phyloP scores from a whole-genome alignment of 2,888 invertebrate species.

The Poecilus cupreus region DNA sequence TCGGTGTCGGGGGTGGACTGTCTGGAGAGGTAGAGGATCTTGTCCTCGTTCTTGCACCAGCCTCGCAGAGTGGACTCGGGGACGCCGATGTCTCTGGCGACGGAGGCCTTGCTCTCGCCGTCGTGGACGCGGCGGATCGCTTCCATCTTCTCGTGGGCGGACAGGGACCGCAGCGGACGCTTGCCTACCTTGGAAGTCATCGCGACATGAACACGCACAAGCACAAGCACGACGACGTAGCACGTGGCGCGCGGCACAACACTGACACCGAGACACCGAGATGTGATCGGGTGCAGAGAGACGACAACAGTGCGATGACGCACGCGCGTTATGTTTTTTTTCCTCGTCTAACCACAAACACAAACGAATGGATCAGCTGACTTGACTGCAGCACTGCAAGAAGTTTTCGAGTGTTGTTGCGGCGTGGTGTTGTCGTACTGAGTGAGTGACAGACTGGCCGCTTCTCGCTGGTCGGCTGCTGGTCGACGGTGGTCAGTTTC shows the following conservation, averaged over 20 bases:
- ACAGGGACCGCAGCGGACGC: slow-evolving; percentile 85
- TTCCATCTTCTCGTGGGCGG: slow-evolving; percentile 86
- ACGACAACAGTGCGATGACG: slow-evolving; percentile 48
- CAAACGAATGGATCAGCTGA: background rate
- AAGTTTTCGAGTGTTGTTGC: background rate
- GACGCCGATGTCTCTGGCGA: slow-evolving; percentile 89
- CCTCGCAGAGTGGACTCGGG: slow-evolving; percentile 90
- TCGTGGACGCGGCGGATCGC: slow-evolving; percentile 89
- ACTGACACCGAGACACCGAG: background rate
- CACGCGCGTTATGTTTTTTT: slow-evolving; percentile 63
- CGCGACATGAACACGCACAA: slow-evolving; percentile 52
- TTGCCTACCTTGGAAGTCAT: slow-evolving; percentile 84
- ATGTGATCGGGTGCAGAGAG: background rate
- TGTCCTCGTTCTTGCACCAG: slow-evolving; percentile 92
- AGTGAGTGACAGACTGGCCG: slow-evolving; percentile 47
- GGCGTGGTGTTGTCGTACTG: background rate
- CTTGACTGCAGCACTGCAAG: slow-evolving; percentile 69
- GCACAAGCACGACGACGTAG: background rate
- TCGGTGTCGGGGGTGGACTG: slow-evolving; percentile 84
- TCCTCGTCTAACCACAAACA: background rate
- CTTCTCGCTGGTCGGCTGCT: slow-evolving; percentile 31
- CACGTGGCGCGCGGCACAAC: slow-evolving; percentile 2
- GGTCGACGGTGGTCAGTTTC: slow-evolving; percentile 73
- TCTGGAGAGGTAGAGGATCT: slow-evolving; percentile 81
- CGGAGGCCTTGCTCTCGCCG: slow-evolving; percentile 90